Evolutionary conservation across 2,888 invertebrate genomes (phyloP).

Genomic region (Norana najaformis): DNA sequence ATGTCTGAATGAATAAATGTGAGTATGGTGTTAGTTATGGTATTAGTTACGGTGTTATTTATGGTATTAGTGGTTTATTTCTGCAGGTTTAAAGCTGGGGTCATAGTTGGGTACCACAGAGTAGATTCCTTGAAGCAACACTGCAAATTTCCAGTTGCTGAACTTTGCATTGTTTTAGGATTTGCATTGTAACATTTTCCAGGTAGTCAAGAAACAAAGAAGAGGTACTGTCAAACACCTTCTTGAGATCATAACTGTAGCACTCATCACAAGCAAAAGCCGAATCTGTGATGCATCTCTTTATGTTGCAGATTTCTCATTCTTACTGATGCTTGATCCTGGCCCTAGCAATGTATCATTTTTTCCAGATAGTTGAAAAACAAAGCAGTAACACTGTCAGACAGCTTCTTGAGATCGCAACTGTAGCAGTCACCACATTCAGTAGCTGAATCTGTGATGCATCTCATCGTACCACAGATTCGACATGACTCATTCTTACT

Average conservation of each 20-base stretch:
- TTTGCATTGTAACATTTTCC: not conserved
- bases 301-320: not conserved
- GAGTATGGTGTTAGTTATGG: too few species aligned
- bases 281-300: too few species aligned
- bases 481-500: too few species aligned
- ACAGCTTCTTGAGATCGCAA: too few species aligned
- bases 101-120: not conserved
- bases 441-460: too few species aligned
- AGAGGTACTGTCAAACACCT: not conserved
- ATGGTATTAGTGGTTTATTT: not conserved
- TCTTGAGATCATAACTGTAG: not conserved
- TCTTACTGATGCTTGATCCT: not conserved
- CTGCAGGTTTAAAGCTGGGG: not conserved
- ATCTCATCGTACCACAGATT: too few species aligned
- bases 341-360: not conserved
- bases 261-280: not conserved
- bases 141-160: not conserved
- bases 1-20: too few species aligned
- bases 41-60: too few species aligned
- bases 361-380: too few species aligned
- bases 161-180: not conserved
- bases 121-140: not conserved
- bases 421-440: too few species aligned
- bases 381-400: too few species aligned
- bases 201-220: not conserved